Evolutionary conservation across 2,113 vertebrate species (phyloP), one percentile per base, ranked within the genome.

Genomic region (Mesocricetus auratus): DNA sequence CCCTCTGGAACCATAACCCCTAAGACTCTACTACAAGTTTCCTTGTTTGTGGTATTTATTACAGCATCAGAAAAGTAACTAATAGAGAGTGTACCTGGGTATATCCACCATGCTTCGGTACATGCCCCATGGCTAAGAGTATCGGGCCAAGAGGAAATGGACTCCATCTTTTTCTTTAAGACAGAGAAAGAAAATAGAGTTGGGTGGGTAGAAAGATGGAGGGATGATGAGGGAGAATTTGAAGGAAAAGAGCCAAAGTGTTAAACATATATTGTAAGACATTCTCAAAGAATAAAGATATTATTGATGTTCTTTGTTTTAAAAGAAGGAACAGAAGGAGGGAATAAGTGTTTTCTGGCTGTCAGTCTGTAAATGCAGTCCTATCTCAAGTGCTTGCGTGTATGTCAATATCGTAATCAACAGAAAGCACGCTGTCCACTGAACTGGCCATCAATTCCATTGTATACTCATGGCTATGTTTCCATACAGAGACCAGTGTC

Each of bases 401-500:
- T 29, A 11, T 31, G 47, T 22, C 3, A 17, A 39, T 29, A 69
- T 39, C 29, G 39, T 42, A 26, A 83, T 19, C 17, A 50, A 17
- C 7, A 29, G 21, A 2, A 42, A 17, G n/a, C 73, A 64, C 17
- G 7, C 16, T 16, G 62, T 19, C 10, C 1, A 0, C 39, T 9
- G 3, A 1, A 50, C 9, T 58, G 69, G 5, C 50, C 7, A 36
- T 0, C 16, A 1, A 36, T 4, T 4, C 3, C 82, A 56, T 39
- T n/a, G 31, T 0, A 29, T 15, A n/a, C 7, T 68, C 6, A 11
- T 10, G 29, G 53, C 22, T 2, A 2, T n/a, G n/a, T 9, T 74
- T 29, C 58, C 58, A 11, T 3, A 62, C 39, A 12, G 58, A 71
- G 58, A 39, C 3, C 22, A 7, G 26, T 22, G 19, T 7, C 13